Conservation (phyloP, 1,140 invertebrate genomes). For the Apis cerana region DNA sequence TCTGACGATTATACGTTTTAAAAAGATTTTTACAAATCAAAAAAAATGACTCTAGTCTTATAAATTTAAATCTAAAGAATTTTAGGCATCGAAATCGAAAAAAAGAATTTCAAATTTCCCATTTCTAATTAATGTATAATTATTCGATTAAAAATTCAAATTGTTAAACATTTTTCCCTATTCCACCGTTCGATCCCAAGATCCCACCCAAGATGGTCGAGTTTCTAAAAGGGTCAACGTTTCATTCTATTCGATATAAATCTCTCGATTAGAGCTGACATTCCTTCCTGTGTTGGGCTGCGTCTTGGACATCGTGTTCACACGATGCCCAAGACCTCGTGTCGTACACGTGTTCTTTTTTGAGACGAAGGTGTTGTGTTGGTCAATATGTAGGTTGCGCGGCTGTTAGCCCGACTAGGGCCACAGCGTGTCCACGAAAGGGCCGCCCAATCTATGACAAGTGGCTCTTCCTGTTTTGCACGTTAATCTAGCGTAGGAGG, state of each 20-base stretch:
- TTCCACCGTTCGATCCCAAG: not conserved
- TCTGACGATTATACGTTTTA: no score
- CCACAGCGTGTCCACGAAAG: constrained; percentile 59
- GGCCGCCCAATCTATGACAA: constrained; percentile 73
- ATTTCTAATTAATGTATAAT: no score
- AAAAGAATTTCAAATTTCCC: no score
- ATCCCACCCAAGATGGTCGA: not conserved
- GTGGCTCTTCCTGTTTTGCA: constrained; percentile 75
- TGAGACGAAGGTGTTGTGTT: constrained; percentile 33
- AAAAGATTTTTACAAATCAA: no score
- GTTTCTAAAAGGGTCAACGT: constrained; percentile 17
- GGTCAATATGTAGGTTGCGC: constrained; percentile 45
- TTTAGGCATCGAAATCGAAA: no score
- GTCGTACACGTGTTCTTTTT: constrained; percentile 43
- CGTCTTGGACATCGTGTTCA: constrained; percentile 21
- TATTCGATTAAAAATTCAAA: no score
- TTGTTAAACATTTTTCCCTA: not conserved
- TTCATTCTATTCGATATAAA: constrained; percentile 27
- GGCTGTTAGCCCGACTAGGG: constrained; percentile 33
- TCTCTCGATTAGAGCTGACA: constrained; percentile 39
- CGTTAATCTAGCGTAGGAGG: constrained; percentile 28
- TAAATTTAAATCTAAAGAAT: no score
- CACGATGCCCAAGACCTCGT: constrained; percentile 20
- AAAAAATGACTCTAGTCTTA: no score
- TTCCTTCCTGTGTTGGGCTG: constrained; percentile 26